These are phyloP conservation scores for Ascidia mentula DNA, from an alignment of 23 tunicate genomes.

Conservation along the genomic window DNA sequence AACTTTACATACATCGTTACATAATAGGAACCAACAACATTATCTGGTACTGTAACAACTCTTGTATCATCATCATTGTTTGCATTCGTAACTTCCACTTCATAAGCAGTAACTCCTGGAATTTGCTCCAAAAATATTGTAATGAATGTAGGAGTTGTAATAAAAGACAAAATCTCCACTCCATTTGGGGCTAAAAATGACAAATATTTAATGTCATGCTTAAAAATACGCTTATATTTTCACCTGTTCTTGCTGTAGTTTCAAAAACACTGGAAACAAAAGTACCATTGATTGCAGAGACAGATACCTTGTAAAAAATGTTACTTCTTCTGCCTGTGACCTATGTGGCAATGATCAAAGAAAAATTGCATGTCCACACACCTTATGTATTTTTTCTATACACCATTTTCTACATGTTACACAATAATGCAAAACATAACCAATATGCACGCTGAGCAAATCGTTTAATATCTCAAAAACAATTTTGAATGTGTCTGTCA, in stretches of 20 bases:
- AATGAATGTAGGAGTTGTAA: background rate
- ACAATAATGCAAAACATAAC: too few species aligned
- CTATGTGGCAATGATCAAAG: background rate
- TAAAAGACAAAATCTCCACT: background rate
- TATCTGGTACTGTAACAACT: background rate
- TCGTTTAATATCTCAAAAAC: too few species aligned
- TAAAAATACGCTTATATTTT: too few species aligned
- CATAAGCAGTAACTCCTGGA: background rate
- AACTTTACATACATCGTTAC: background rate
- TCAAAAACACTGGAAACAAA: background rate
- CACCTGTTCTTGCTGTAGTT: background rate
- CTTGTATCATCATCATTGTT: too few species aligned
- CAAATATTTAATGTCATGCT: background rate
- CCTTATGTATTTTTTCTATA: too few species aligned
- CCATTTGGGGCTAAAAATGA: background rate
- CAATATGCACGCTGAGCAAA: too few species aligned
- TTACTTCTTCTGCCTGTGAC: background rate
- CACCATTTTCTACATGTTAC: too few species aligned
- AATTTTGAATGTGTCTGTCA: too few species aligned
- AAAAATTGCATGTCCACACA: background rate
- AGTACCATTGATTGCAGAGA: background rate
- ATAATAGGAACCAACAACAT: background rate
- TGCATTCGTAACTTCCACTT: background rate
- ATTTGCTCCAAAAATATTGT: background rate
- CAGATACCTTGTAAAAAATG: background rate